Base-by-base conservation (phyloP, 2,888 invertebrate species). In the Amphipoea oculea region DNA sequence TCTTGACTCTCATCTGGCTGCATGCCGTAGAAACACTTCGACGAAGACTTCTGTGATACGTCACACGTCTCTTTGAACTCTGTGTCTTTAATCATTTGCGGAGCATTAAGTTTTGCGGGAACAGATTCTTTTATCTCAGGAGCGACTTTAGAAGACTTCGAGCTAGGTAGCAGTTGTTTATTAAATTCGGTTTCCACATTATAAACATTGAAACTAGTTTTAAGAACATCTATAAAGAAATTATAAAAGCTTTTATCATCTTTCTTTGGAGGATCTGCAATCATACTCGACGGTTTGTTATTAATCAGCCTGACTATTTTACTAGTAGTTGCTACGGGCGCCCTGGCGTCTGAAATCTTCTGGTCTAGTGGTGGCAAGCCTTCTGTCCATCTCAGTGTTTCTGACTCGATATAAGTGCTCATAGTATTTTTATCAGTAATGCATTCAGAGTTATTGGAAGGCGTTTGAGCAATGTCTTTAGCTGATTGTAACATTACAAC, bases 201-300 rank as follows among this genome's bases (percentile, higher is more conserved):
- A 69, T 93, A 94, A 2, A 92, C 92, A 73, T 88, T 93, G 1
- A 95, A 92, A 0, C 95, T 94, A 0, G 93, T 93, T 84, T 95
- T 93, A 6, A 96, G 69, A 14, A 96, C 73, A 86, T 96, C 94
- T 0, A 95, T 93, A 70, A 95, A 95, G 71, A 96, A 93, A 71
- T 94, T 94, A 71, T 95, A 95, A 0, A 96, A 66, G 17, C 90
- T 89, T 36, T 91, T 92, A 11, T 94, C 92, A 0, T 90, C 87
- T 78, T 83, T 90, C 0, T 85, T 83, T 4, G 78, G 76, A 0
- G 88, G 79, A 7, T 90, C 86, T 1, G 86, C 78, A 0, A 93
- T 88, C 4, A 92, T 51, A 0, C 92, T 93, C 0, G 76, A 66
- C 0, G 73, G 90, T 11, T 93, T 92, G 0, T 87, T 87, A 0